These are phyloP conservation scores for Ornithoptera alexandrae DNA, from an alignment of 2,888 invertebrate species.

Conservation along the genomic window DNA sequence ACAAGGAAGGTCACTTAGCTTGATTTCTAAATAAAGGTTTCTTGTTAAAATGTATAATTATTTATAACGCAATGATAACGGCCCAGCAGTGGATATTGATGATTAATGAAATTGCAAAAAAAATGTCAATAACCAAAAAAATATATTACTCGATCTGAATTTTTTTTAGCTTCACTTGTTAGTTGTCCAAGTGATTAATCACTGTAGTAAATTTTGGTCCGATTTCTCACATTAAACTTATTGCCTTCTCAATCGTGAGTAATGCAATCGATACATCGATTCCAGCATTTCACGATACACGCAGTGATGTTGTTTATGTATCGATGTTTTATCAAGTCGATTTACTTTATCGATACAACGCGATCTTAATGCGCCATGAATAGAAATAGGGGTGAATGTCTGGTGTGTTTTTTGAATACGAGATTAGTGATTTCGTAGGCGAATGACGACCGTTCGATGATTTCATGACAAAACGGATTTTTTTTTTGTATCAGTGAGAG, in stretches of 20 bases:
- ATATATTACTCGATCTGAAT: too few relatives aligned
- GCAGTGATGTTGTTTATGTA: constrained; percentile 24
- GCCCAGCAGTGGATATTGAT: too few relatives aligned
- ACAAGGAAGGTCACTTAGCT: too few relatives aligned
- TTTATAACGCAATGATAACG: too few relatives aligned
- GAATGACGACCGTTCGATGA: neutral
- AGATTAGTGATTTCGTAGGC: constrained; percentile 12
- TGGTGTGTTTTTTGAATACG: constrained; percentile 22
- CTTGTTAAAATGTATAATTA: too few relatives aligned
- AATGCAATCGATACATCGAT: constrained; percentile 14
- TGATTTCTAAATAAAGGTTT: too few relatives aligned
- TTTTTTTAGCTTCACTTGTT: too few relatives aligned
- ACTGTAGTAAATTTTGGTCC: neutral
- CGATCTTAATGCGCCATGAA: constrained; percentile 27
- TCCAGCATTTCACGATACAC: constrained; percentile 4
- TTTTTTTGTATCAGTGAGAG: too few relatives aligned
- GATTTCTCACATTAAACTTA: constrained; percentile 6
- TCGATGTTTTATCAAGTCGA: constrained; percentile 27
- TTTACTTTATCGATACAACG: constrained; percentile 28
- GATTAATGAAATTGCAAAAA: too few relatives aligned
- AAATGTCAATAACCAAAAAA: too few relatives aligned
- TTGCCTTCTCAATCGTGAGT: constrained; percentile 20
- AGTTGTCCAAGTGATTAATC: neutral
- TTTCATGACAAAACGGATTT: too few relatives aligned
- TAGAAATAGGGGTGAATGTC: constrained; percentile 18